A percentile compares a stretch with the other conserved stretches of the same genome.
These are phyloP conservation scores for Toxostoma redivivum DNA, from an alignment of 2,113 vertebrate species.

Conservation along the genomic window DNA sequence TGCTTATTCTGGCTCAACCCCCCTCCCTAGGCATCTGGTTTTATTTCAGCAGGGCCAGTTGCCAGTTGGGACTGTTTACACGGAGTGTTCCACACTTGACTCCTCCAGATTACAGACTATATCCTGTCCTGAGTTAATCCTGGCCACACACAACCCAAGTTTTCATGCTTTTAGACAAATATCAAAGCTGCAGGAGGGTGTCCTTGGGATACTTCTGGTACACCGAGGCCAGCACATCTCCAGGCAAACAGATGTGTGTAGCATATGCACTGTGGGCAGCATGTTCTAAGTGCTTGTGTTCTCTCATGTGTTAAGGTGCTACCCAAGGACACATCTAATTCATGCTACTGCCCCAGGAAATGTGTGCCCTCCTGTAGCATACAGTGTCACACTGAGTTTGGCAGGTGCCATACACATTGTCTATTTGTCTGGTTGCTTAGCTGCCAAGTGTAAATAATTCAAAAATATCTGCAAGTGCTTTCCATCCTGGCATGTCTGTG, in stretches of 20 bases:
- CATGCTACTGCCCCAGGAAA: neutral
- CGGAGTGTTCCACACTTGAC: neutral
- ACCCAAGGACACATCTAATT: neutral
- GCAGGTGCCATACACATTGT: slow-evolving; percentile 38
- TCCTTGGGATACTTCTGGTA: slow-evolving; percentile 13
- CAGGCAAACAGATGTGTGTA: neutral
- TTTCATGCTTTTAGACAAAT: slow-evolving; percentile 27
- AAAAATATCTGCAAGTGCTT: slow-evolving; percentile 13
- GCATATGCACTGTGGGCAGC: neutral
- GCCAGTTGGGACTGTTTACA: slow-evolving; percentile 44
- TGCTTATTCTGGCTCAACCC: neutral
- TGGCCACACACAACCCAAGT: slow-evolving; percentile 38
- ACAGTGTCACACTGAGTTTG: neutral
- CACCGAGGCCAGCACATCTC: neutral
- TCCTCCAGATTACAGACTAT: slow-evolving; percentile 43
- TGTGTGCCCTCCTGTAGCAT: neutral
- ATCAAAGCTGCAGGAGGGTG: slow-evolving; percentile 43
- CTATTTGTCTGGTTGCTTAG: slow-evolving; percentile 29
- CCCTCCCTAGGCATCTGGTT: slow-evolving; percentile 32
- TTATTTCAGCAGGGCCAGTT: slow-evolving; percentile 17
- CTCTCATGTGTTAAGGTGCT: neutral
- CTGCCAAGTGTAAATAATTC: slow-evolving; percentile 38
- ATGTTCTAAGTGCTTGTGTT: neutral
- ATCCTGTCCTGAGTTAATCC: slow-evolving; percentile 51
- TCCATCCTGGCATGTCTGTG: slow-evolving; percentile 35